Evolutionary conservation across 2,113 vertebrate species (phyloP), one percentile per base, ranked within the genome.

Genomic region (Ammodramus savannarum): DNA sequence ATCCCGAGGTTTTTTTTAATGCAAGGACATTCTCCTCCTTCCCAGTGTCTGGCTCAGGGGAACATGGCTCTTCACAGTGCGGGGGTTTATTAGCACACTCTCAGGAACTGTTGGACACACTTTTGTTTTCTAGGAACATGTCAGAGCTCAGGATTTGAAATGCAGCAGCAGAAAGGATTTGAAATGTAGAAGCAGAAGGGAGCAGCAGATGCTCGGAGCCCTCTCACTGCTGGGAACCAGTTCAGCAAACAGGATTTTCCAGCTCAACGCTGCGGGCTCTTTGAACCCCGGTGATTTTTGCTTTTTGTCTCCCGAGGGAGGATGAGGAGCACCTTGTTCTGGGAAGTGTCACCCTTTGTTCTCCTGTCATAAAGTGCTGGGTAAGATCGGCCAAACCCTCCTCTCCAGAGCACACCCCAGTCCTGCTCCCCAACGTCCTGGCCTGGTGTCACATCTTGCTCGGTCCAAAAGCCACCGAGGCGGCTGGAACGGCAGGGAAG

Each of bases 41-140:
- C 27, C 25, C 16, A 0, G 2, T 5, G 20, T 25, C 29, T 32
- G 38, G 23, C 38, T 9, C 26, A 26, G 49, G 48, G 22, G 20
- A 29, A 32, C 0, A 0, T 22, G 0, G 29, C 5, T 71, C 74
- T 67, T 39, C n/a, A 7, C 23, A 21, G 3, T 8, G 23, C 17
- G 29, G 7, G 3, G 7, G 13, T 41, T 74, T 46, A 22, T 62
- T 5, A 21, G 26, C 46, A 32, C 27, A 4, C 23, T 25, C 38
- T 29, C 9, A 6, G 62, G 54, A 68, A 5, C 19, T 16, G 14
- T 3, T 36, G 41, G 46, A 44, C 14, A 26, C 15, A 0, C 23
- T 46, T 48, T 23, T 48, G 38, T 65, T 34, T 88, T 57, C 52
- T 36, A 62, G 71, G 52, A 49, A 65, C 25, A 3, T 2, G 54